Conservation (phyloP, 2,888 invertebrate genomes). For the Leucozona laternaria region DNA sequence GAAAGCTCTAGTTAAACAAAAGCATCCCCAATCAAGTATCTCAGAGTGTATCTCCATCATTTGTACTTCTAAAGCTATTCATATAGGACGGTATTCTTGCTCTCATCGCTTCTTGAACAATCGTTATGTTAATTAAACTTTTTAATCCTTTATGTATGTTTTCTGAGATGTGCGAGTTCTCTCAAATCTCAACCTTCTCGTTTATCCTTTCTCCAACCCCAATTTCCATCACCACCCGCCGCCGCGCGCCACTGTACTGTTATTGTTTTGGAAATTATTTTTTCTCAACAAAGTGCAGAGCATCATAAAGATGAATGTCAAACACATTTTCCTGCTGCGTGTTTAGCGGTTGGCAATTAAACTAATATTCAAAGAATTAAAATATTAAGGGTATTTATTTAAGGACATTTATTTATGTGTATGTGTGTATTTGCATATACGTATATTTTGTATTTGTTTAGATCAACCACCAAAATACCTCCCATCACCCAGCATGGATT, state of each 20-base stretch:
- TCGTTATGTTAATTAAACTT: slow-evolving; percentile 70
- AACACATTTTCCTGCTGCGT: slow-evolving; percentile 34
- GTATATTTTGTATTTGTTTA: slow-evolving; percentile 25
- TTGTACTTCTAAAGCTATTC: neutral
- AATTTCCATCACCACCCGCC: too few relatives aligned
- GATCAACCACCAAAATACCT: slow-evolving; percentile 15
- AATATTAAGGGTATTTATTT: slow-evolving; percentile 47
- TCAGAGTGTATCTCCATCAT: slow-evolving; percentile 1
- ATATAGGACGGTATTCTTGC: slow-evolving; percentile 18
- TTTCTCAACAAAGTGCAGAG: slow-evolving; percentile 31
- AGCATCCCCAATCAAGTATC: slow-evolving; percentile 16
- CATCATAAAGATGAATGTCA: slow-evolving; percentile 59
- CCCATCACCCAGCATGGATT: neutral
- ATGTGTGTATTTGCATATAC: neutral
- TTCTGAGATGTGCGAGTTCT: slow-evolving; percentile 7
- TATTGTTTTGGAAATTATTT: slow-evolving; percentile 27
- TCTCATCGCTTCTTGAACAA: slow-evolving; percentile 46
- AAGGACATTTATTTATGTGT: slow-evolving; percentile 6
- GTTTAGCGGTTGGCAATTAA: slow-evolving; percentile 51
- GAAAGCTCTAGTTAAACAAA: too few relatives aligned
- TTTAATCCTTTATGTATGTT: slow-evolving; percentile 68
- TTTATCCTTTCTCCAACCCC: neutral
- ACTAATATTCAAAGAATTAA: slow-evolving; percentile 66
- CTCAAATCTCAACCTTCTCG: neutral
- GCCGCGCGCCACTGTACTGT: too few relatives aligned